Conservation (phyloP, 2,113 vertebrate species). For the Apteryx mantelli region DNA sequence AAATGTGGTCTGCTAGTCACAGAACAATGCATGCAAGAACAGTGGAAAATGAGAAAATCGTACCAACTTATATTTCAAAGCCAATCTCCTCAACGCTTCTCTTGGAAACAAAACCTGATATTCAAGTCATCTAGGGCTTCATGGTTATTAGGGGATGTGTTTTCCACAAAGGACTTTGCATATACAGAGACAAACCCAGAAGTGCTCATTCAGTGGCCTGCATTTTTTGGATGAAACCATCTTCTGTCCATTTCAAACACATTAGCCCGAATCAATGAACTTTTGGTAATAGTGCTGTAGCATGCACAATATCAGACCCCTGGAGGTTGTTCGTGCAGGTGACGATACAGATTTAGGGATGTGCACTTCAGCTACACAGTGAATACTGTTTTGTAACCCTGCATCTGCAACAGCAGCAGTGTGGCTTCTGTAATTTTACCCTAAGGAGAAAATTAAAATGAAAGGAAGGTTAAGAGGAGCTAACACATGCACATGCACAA, state of each 20-base stretch:
- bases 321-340: neutral
- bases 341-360: neutral
- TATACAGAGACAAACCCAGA: neutral
- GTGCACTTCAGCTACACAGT: neutral
- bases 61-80: neutral
- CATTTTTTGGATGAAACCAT: neutral
- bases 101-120: neutral
- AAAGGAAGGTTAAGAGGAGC: neutral
- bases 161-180: neutral
- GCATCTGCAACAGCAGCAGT: neutral
- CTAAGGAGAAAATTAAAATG: neutral
- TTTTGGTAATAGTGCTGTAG: neutral
- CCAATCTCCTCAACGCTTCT: neutral
- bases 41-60: neutral
- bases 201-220: neutral
- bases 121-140: neutral
- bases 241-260: neutral
- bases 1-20: neutral
- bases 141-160: neutral
- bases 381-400: neutral
- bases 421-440: neutral
- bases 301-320: neutral
- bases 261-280: neutral
- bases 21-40: neutral
- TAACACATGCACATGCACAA: neutral